Base-by-base conservation (phyloP, 2,113 vertebrate species). In the Pantherophis guttatus region DNA sequence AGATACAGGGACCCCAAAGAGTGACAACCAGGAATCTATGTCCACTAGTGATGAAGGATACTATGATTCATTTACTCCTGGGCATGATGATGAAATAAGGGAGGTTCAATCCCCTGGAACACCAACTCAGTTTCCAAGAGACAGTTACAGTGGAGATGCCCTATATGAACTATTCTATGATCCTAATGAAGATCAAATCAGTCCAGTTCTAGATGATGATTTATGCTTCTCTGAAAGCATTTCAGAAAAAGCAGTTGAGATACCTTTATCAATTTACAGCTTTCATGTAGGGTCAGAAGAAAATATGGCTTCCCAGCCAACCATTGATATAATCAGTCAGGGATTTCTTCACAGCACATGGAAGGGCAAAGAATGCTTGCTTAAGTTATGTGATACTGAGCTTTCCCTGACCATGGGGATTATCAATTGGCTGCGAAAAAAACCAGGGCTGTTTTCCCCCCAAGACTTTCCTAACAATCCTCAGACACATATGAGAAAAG, bases 21-120 rank as follows among this genome's bases (percentile, higher is more conserved):
- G 98, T 1, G 98, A 98, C 94, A 98, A 98, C 95, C 98, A 98
- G 1, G 98, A 98, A 93, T 98, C 98, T 0, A 97, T 96, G 86
- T 98, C 98, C 93, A 98, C 98, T 0, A 98, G 98, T 21, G 98
- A 99, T n/a, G 98, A 99, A 93, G 98, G 98, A 10, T 99, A 99
- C 92, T 99, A 97, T 88, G 98, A 99, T 44, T 98, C 98, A 44
- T 98, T 98, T 92, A 98, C 98, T 29, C 97, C 98, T 1, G 97
- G 97, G 17, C 96, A 97, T 5, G 98, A 98, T 7, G 98, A 98
- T 9, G 98, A 97, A 65, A 96, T 92, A 62, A 98, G 97, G 92
- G 97, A 97, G 53, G 95, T 94, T 81, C 93, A 94, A 1, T 97
- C 96, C 3, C 97, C 97, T 75, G 95, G 96, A 2, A 90, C 94